Percentiles rank a stretch among this genome's conserved stretches.
Conservation (phyloP, 1,140 invertebrate species). For the Pogonomyrmex barbatus region DNA sequence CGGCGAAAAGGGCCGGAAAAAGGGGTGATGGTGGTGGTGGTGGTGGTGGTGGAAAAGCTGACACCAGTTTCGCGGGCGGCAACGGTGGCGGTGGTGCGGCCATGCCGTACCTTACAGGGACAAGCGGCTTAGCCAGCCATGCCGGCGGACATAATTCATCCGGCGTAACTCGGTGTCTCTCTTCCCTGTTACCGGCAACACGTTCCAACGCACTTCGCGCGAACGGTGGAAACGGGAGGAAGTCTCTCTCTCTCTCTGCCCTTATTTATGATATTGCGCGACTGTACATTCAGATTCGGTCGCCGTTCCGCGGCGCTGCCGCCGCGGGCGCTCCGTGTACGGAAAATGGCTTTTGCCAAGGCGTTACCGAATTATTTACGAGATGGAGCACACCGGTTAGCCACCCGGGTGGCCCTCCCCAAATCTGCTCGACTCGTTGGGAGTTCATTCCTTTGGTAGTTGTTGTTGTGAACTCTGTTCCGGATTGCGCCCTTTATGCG, state of each 20-base stretch:
- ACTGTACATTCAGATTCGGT: constrained; percentile 71
- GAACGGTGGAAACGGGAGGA: constrained; percentile 63
- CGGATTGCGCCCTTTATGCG: constrained; percentile 8
- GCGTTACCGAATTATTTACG: constrained; percentile 71
- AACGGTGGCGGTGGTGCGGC: constrained; percentile 19
- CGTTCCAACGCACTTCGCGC: constrained; percentile 55
- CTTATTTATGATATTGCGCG: constrained; percentile 84
- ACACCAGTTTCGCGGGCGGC: constrained; percentile 57
- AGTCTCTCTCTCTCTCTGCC: constrained; percentile 50
- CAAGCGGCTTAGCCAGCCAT: constrained; percentile 78
- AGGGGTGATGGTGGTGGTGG: not conserved
- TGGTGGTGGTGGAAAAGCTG: constrained; percentile 56
- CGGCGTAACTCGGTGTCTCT: constrained; percentile 70
- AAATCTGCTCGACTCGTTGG: constrained; percentile 29
- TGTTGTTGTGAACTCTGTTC: constrained; percentile 12
- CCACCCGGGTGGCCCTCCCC: constrained; percentile 7
- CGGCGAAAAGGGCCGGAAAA: constrained; percentile 25
- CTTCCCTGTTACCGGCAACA: constrained; percentile 45
- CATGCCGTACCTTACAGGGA: constrained; percentile 70
- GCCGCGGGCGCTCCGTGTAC: not conserved
- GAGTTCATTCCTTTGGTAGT: constrained; percentile 32
- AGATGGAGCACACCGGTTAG: constrained; percentile 61
- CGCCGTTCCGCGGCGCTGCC: not conserved
- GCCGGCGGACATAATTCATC: constrained; percentile 82
- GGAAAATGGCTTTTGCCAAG: constrained; percentile 55